These are phyloP conservation scores for Apotomis betuletana DNA, from an alignment of 2,888 invertebrate species.

Conservation along the genomic window DNA sequence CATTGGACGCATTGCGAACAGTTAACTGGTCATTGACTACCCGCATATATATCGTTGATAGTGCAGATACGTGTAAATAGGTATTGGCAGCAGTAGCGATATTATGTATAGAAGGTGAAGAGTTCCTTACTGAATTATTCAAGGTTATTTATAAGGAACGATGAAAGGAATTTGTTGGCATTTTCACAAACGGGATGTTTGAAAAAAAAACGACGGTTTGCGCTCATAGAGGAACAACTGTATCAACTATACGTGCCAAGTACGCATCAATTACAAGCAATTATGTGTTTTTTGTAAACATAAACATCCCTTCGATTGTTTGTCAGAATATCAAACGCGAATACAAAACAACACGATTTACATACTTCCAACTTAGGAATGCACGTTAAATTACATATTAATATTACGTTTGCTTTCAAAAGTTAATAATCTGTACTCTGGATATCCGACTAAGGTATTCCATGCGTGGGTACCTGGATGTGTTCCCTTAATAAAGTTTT, in stretches of 20 bases:
- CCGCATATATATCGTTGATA: constrained; percentile 50
- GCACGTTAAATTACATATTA: too few relatives aligned
- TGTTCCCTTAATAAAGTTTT: constrained; percentile 64
- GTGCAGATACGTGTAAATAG: constrained; percentile 27
- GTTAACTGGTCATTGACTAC: constrained; percentile 63
- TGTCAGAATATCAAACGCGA: too few relatives aligned
- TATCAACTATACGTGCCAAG: neutral
- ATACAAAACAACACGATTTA: too few relatives aligned
- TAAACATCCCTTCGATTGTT: neutral
- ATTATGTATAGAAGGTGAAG: neutral
- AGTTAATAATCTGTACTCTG: constrained; percentile 14
- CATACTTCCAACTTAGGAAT: too few relatives aligned
- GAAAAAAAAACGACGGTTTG: neutral
- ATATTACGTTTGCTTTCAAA: constrained; percentile 8
- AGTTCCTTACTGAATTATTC: neutral
- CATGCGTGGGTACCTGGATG: constrained; percentile 73
- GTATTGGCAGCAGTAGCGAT: neutral
- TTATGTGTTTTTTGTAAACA: constrained; percentile 7
- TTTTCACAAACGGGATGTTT: neutral
- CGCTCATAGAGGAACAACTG: neutral
- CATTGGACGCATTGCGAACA: constrained; percentile 56
- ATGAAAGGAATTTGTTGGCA: neutral
- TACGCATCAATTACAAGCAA: neutral
- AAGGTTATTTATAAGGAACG: neutral
- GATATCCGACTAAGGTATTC: constrained; percentile 41